A percentile compares a stretch with the other conserved stretches of the same genome.
Evolutionary conservation across 2,888 invertebrate species (phyloP).

Genomic region (Palloptera scutellata): DNA sequence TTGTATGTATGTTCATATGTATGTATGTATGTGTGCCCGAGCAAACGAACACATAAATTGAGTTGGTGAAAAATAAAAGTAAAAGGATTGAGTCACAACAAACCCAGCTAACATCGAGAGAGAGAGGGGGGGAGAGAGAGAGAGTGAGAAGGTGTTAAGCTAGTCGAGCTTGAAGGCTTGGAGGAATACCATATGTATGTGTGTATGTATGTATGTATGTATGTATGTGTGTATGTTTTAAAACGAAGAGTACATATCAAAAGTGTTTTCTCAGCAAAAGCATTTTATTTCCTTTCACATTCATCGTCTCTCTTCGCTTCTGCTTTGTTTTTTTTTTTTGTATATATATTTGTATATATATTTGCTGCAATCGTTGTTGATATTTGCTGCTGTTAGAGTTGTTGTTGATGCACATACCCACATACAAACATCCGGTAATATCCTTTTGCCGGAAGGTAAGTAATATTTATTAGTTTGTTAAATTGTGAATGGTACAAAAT

Average conservation of each 20-base stretch:
- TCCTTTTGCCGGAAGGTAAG: slow-evolving; percentile 55
- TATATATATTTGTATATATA: not conserved
- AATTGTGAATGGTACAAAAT: slow-evolving; percentile 56
- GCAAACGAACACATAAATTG: slow-evolving; percentile 41
- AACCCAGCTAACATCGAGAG: slow-evolving; percentile 2
- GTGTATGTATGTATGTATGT: no score
- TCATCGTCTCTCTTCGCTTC: not conserved
- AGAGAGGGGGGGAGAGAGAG: not conserved
- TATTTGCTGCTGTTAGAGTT: not conserved
- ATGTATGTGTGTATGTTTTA: no score
- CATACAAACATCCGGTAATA: slow-evolving; percentile 43
- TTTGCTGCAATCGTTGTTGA: not conserved
- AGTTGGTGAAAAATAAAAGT: slow-evolving; percentile 31
- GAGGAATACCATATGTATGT: no score
- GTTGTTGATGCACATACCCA: slow-evolving; percentile 27
- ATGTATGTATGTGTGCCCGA: not conserved
- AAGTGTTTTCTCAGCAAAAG: slow-evolving; percentile 20
- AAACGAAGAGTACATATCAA: not conserved
- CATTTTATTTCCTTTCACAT: not conserved
- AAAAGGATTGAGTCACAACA: slow-evolving; percentile 34
- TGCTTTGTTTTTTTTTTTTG: not conserved
- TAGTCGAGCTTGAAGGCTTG: no score
- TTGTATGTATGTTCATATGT: not conserved
- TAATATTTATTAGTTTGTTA: slow-evolving; percentile 62
- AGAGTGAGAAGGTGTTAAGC: not conserved